Percentiles rank a stretch among this genome's conserved stretches.
Conservation (phyloP, 2,797 vertebrate genomes). For the Muraenolepis orangiensis region DNA sequence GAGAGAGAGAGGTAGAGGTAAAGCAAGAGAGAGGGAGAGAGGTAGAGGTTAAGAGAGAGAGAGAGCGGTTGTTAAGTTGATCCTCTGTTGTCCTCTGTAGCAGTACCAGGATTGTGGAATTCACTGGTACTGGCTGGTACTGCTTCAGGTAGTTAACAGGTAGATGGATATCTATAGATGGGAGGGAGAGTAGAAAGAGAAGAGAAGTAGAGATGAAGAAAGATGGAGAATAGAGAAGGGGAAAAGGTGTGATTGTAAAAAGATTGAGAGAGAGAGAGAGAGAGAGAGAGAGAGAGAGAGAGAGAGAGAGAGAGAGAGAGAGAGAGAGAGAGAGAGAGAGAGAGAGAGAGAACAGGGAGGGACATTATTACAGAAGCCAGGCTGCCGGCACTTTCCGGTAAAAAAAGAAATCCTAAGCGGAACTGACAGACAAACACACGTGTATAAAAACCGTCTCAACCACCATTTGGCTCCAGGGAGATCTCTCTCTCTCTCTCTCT, state of each 20-base stretch:
- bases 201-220: neutral
- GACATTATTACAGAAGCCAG: slow-evolving; percentile 44
- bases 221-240: too few species aligned
- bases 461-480: slow-evolving; percentile 54
- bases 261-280: too few species aligned
- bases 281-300: too few species aligned
- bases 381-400: slow-evolving; percentile 38
- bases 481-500: slow-evolving; percentile 33
- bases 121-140: slow-evolving; percentile 19
- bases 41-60: neutral
- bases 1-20: neutral
- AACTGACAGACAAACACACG: slow-evolving; percentile 58
- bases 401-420: slow-evolving; percentile 49
- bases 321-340: neutral
- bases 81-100: neutral
- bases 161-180: neutral
- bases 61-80: neutral
- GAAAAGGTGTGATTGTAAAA: too few species aligned
- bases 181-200: neutral
- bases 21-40: neutral
- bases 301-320: neutral
- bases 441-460: slow-evolving; percentile 51
- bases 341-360: slow-evolving; percentile 10
- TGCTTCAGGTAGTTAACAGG: neutral
- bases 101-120: slow-evolving; percentile 68